Base-by-base conservation (phyloP, 2,113 vertebrate genomes). In the Passerina amoena region DNA sequence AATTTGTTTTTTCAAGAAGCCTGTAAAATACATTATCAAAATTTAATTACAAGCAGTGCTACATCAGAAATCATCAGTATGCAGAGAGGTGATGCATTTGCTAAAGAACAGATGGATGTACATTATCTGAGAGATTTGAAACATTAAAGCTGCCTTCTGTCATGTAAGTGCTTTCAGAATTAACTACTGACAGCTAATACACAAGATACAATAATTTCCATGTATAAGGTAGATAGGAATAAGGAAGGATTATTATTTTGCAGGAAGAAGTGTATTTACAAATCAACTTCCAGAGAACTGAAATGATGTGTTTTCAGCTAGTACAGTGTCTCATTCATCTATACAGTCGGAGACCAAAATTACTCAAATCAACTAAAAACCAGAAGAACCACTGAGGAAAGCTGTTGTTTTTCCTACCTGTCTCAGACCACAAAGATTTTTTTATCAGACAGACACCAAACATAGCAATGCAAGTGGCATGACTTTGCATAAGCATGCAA, bases 71-170 rank as follows among this genome's bases (percentile, higher is more conserved):
- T 82, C 59, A 96, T 91, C 70, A 92, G 42, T 88, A 95, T 93
- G 86, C 80, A 82, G 70, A 95, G 83, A 86, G 72, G 77, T 64
- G 72, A 92, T 76, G 51, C 73, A 90, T 90, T 96, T 11, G 6
- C 73, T 82, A 50, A 91, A 87, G 81, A 91, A 91, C 91, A 96
- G 86, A 94, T 95, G 73, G 95, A 92, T 87, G 81, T 82, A 86
- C 81, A 87, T 96, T 96, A 94, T 95, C 84, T 57, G 73, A 89
- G 69, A 92, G 65, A 96, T 92, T 6, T 89, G 73, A 96, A 94
- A 96, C 81, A 87, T 79, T 94, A 92, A 85, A 89, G 76, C 81
- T 92, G 86, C 86, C 89, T 91, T 94, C 95, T 92, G 92, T 86
- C 82, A 93, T 2, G 0, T 54, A 91, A 94, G 64, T 70, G 78